Conservation (phyloP, 2,888 invertebrate genomes). For the Ecliptopera silaceata region DNA sequence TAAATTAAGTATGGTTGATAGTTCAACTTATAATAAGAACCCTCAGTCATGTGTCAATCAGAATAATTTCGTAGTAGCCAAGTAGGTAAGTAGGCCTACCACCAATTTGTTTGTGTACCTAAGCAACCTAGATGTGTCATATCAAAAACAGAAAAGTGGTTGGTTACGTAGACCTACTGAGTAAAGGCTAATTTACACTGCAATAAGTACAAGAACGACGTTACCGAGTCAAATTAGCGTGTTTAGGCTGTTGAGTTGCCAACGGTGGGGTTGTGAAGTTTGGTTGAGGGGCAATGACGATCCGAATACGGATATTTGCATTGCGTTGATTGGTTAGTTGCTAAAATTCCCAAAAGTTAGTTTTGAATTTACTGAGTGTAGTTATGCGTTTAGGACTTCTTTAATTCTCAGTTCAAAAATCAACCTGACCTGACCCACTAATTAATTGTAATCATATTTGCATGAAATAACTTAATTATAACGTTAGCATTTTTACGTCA, state of each 20-base stretch:
- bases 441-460: conserved; percentile 67
- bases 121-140: conserved; percentile 35
- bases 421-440: conserved; percentile 23
- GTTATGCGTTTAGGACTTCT: conserved; percentile 18
- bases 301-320: no score
- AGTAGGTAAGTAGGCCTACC: neutral
- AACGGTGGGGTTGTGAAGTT: no score
- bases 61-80: no score
- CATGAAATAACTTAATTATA: conserved; percentile 45
- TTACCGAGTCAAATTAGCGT: no score
- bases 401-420: conserved; percentile 25
- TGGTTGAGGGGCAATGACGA: no score
- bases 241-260: no score
- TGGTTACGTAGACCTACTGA: conserved; percentile 27
- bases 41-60: no score
- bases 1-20: no score
- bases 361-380: neutral
- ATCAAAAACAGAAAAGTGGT: conserved; percentile 26
- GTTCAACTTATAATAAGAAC: no score
- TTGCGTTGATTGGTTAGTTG: no score
- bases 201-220: no score
- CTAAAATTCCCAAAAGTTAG: no score
- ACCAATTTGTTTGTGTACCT: conserved; percentile 10
- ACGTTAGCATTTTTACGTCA: conserved; percentile 41
- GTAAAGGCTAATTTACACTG: neutral